Conservation (phyloP, 1,140 invertebrate genomes). For the Eriocheir sinensis region DNA sequence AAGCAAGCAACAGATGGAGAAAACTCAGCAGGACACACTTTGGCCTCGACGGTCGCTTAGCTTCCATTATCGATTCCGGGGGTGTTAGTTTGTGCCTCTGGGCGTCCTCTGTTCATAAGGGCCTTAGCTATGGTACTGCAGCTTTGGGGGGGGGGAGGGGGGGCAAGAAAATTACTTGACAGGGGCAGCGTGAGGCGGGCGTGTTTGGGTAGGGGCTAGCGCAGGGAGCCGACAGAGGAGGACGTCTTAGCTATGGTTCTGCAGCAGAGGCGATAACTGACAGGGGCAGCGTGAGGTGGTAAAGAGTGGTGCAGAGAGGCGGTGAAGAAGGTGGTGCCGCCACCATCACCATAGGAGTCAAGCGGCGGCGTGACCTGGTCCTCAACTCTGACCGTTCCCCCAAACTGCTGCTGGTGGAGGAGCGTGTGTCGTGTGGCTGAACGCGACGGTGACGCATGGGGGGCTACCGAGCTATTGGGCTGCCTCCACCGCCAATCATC, state of each 20-base stretch:
- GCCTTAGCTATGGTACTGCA: background rate
- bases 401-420: background rate
- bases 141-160: no score
- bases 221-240: no score
- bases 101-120: background rate
- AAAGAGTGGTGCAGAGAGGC: background rate
- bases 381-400: background rate
- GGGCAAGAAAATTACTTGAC: no score
- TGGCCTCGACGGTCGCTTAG: background rate
- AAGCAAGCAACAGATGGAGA: background rate
- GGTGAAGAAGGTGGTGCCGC: background rate
- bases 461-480: background rate
- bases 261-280: background rate
- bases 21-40: background rate
- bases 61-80: background rate
- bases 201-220: no score
- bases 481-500: background rate
- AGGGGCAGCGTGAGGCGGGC: no score
- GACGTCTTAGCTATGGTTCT: background rate
- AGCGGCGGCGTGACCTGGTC: background rate
- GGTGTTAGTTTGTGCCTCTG: background rate
- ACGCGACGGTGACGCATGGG: background rate
- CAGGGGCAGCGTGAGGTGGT: background rate
- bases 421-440: background rate
- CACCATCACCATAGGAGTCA: background rate